These are phyloP conservation scores for Spinus olivaceus DNA, from an alignment of 2,797 vertebrate genomes.

Conservation along the genomic window DNA sequence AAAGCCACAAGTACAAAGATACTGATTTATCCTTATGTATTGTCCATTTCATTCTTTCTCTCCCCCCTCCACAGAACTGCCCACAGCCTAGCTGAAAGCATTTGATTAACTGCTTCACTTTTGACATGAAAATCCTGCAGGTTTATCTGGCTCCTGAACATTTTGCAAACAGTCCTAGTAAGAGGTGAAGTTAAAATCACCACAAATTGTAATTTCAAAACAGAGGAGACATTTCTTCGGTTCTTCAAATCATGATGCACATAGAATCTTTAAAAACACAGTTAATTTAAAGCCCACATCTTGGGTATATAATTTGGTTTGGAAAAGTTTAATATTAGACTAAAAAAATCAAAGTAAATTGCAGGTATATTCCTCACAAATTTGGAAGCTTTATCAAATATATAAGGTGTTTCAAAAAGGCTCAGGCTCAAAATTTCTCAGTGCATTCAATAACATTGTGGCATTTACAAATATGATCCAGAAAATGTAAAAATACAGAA, in stretches of 20 bases:
- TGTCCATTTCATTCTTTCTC: background rate
- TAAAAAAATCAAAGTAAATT: background rate
- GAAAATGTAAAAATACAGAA: background rate
- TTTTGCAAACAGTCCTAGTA: background rate
- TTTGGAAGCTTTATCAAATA: background rate
- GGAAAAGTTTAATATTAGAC: background rate
- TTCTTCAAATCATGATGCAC: background rate
- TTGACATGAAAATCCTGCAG: slow-evolving; percentile 15
- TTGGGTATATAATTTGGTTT: background rate
- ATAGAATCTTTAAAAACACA: background rate
- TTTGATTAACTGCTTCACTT: slow-evolving; percentile 11
- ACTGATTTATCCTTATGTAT: background rate
- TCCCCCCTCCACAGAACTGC: background rate
- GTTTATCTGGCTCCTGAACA: slow-evolving; percentile 35
- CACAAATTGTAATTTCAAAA: background rate
- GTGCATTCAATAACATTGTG: background rate
- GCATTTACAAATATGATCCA: background rate
- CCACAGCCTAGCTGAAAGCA: background rate
- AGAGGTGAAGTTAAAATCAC: background rate
- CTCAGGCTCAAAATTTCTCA: background rate
- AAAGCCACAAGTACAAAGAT: background rate
- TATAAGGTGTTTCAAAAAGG: background rate
- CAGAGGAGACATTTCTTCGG: background rate
- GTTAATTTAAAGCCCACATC: background rate
- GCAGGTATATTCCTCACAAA: background rate